Conservation (phyloP, 2,797 vertebrate species). For the Hozukius guyotensis region DNA sequence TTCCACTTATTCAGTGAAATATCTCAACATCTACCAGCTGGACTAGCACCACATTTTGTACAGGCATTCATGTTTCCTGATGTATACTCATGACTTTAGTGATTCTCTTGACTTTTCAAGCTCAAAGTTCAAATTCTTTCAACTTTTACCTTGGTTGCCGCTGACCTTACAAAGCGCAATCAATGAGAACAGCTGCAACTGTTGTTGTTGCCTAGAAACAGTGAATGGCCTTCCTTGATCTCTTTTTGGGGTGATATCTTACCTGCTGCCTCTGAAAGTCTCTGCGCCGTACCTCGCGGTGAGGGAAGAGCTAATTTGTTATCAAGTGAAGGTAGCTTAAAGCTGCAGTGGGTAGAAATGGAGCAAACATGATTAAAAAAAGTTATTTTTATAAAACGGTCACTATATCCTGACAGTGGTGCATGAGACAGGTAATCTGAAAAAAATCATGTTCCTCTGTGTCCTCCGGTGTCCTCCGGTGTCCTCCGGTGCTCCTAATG, state of each 20-base stretch:
- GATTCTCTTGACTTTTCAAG: background rate
- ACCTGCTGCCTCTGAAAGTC: background rate
- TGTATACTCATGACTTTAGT: background rate
- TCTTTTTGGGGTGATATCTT: background rate
- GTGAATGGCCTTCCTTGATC: background rate
- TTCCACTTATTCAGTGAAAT: background rate
- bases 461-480: too few species aligned
- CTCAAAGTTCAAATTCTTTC: background rate
- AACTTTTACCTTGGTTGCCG: background rate
- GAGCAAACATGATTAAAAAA: too few species aligned
- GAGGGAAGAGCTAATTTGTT: too few species aligned
- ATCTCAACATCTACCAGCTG: background rate
- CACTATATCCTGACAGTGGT: too few species aligned
- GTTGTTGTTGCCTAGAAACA: background rate
- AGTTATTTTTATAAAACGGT: too few species aligned
- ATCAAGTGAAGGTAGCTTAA: too few species aligned
- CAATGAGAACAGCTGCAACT: background rate
- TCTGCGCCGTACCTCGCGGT: fast-evolving
- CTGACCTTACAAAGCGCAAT: background rate
- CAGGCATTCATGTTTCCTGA: background rate
- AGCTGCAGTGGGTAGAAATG: too few species aligned
- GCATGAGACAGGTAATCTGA: too few species aligned
- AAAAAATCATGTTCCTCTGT: too few species aligned
- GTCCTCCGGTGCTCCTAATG: too few species aligned
- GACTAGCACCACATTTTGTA: background rate